phyloP scores from a whole-genome alignment of 2,113 vertebrate species.

The Gymnobelideus leadbeateri region DNA sequence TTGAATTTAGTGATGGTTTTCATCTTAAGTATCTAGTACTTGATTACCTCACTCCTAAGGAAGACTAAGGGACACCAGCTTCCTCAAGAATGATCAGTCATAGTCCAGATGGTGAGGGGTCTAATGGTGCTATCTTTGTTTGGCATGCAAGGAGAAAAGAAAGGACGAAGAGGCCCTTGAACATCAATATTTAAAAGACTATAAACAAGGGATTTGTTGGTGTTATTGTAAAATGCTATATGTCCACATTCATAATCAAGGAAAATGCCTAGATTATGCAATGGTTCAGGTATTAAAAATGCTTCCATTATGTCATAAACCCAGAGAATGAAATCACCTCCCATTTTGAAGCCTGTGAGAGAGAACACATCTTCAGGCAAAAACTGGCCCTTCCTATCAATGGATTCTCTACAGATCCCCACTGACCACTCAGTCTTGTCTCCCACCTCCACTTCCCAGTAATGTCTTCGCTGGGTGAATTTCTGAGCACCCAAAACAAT shows the following conservation, averaged over 20 bases:
- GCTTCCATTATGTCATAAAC: constrained; percentile 15
- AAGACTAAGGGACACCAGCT: too few relatives aligned
- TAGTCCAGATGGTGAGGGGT: background rate
- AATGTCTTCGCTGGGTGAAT: constrained; percentile 76
- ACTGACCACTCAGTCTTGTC: constrained; percentile 71
- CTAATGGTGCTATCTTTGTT: background rate
- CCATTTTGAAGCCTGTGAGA: constrained; percentile 73
- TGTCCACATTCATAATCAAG: background rate
- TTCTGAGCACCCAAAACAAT: constrained; percentile 72
- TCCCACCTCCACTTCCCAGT: constrained; percentile 82
- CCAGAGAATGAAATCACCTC: constrained; percentile 75
- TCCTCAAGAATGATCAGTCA: background rate
- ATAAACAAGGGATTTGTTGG: background rate
- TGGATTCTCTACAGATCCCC: constrained; percentile 81
- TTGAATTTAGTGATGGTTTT: background rate
- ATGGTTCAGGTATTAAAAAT: background rate
- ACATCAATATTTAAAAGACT: background rate
- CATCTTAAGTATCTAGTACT: background rate
- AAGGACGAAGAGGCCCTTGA: background rate
- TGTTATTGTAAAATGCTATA: too few relatives aligned
- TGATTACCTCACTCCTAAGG: too few relatives aligned
- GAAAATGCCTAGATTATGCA: background rate
- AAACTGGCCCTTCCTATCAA: constrained; percentile 74
- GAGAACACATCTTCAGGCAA: constrained; percentile 71
- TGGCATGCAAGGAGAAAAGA: background rate